phyloP scores from a whole-genome alignment of 2,797 vertebrate species.

The Lycodopsis pacificus region DNA sequence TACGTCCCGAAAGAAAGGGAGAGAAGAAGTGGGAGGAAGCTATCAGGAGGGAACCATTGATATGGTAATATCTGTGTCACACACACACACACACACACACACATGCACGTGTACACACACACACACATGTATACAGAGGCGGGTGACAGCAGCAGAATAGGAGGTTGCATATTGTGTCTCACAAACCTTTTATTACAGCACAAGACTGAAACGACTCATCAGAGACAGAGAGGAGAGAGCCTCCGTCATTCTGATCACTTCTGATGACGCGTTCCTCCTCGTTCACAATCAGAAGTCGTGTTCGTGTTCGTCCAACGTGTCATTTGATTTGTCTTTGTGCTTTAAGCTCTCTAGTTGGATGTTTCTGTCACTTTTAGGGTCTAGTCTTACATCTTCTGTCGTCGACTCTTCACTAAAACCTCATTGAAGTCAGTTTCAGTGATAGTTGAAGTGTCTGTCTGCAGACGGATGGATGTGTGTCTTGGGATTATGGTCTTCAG shows the following conservation, averaged over 20 bases:
- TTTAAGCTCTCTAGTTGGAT: background rate
- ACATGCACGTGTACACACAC: background rate
- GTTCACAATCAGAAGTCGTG: no score
- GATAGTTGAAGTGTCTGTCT: no score
- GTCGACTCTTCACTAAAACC: background rate
- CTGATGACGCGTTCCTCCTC: background rate
- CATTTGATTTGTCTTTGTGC: background rate
- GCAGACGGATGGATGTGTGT: no score
- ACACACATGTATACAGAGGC: background rate
- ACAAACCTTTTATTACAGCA: conserved; percentile 44
- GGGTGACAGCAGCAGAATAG: conserved; percentile 43
- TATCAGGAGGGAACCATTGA: conserved; percentile 58
- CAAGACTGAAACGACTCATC: conserved; percentile 26
- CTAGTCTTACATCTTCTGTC: background rate
- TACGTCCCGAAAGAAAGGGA: conserved; percentile 45
- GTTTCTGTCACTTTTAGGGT: background rate
- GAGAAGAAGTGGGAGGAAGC: conserved; percentile 50
- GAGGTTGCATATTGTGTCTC: conserved; percentile 40
- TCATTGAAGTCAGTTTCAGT: background rate
- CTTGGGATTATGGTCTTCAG: no score
- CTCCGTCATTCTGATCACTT: background rate
- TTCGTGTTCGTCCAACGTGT: background rate
- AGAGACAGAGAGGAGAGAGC: background rate
- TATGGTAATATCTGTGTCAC: conserved; percentile 57
- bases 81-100: conserved; percentile 19